Evolutionary conservation across 2,797 vertebrate species (phyloP).

Genomic region (Clarias laeviceps): DNA sequence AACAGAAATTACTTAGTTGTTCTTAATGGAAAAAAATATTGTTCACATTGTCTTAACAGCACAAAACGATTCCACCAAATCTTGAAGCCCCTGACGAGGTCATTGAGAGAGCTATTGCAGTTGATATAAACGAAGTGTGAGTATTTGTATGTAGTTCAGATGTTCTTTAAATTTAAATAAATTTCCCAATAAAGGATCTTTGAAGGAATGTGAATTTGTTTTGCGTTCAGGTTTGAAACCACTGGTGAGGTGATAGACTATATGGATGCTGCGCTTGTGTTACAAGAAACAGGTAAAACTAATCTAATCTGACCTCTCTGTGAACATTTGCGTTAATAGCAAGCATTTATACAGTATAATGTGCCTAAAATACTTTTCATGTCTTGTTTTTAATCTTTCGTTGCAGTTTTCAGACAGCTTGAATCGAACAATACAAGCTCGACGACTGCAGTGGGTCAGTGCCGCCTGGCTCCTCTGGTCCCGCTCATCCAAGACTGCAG

Average conservation of each 20-base stretch:
- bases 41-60: slow-evolving; percentile 66
- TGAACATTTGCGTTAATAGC: not conserved
- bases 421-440: slow-evolving; percentile 73
- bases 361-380: not conserved
- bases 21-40: not conserved
- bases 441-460: slow-evolving; percentile 83
- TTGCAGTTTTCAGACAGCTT: slow-evolving; percentile 72
- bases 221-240: slow-evolving; percentile 49
- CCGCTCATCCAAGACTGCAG: slow-evolving; percentile 93
- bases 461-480: slow-evolving; percentile 90
- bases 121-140: slow-evolving; percentile 89
- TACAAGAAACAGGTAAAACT: slow-evolving; percentile 56
- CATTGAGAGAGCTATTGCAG: slow-evolving; percentile 85
- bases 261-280: slow-evolving; percentile 53
- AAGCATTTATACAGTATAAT: not conserved
- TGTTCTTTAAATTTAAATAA: not conserved
- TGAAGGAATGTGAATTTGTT: not conserved
- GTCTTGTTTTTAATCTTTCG: not conserved
- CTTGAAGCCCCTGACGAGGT: slow-evolving; percentile 88
- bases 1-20: not conserved
- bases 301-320: not conserved
- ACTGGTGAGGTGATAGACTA: slow-evolving; percentile 54
- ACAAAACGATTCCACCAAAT: slow-evolving; percentile 85
- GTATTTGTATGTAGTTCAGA: slow-evolving; percentile 52
- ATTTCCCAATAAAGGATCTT: not conserved